Evolutionary conservation across 2,797 vertebrate species (phyloP), one percentile per base, ranked within the genome.

Genomic region (Zenarchopterus dispar): DNA sequence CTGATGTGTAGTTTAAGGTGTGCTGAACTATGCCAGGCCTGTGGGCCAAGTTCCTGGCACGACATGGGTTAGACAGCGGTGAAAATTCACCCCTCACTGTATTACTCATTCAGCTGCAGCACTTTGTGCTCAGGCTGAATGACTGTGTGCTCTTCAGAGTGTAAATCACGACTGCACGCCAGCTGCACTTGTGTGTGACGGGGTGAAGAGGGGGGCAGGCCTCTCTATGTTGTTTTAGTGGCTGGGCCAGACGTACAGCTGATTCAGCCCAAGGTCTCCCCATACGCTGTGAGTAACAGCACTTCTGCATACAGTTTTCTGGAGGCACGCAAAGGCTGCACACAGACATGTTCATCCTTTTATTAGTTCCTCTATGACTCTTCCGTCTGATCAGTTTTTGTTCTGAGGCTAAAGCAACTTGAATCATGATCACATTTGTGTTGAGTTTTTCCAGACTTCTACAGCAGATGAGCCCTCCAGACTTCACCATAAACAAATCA

Each of bases 231-330:
- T 75, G 85, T 80, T 84, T 79, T 36, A 56, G 67, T 2, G 11
- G 9, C 62, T 13, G 56, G 45, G 46, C 66, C 63, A 89, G 87
- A 88, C 62, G 2, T 53, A 43, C 48, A 68, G 78, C 82, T 91
- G 86, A 87, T 84, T 89, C 85, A 87, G 78, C 73, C 42, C 6
- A 3, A 75, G 62, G 63, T 84, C 78, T 79, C 75, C 67, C 69
- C 65, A 45, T 46, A 17, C 47, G 2, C 48, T 6, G 54, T 85
- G 86, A 89, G 56, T 85, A 82, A 90, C 54, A 15, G 42, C 55
- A 56, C 21, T 49, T 43, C 62, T 41, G 51, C 36, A 60, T 52
- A 22, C 21, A n/a, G 66, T 68, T 63, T 60, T 59, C 73, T 65
- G 4, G 19, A 56, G 23, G 15, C 67, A 48, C 23, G 21, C 49